Conservation (phyloP, 2,888 invertebrate genomes). For the Esperia sulphurella region DNA sequence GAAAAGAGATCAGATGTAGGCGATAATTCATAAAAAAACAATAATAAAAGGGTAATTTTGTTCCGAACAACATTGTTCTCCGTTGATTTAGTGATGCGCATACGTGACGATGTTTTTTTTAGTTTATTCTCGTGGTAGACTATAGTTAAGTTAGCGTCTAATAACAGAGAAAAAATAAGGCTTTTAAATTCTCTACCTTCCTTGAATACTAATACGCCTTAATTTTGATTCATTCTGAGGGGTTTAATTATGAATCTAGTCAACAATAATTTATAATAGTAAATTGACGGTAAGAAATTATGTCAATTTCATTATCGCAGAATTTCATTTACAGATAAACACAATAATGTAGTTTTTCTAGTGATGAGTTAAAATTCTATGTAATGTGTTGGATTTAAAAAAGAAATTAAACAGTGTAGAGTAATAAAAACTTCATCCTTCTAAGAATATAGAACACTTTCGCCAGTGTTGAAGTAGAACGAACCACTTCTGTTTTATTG, state of each 20-base stretch:
- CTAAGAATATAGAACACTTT: conserved; percentile 70
- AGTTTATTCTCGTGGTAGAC: background rate
- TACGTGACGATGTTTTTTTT: background rate
- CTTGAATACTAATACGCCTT: too few relatives aligned
- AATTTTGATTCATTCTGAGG: too few relatives aligned
- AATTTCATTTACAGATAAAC: too few relatives aligned
- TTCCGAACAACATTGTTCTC: conserved; percentile 49
- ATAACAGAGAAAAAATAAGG: background rate
- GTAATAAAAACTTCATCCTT: conserved; percentile 63
- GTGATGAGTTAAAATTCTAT: background rate
- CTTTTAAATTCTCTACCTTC: too few relatives aligned
- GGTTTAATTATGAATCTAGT: too few relatives aligned
- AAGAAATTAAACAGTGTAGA: conserved; percentile 55
- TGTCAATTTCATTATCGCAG: too few relatives aligned
- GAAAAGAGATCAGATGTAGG: conserved; percentile 58
- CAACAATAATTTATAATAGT: too few relatives aligned
- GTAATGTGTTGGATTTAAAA: conserved; percentile 37
- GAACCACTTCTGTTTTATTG: conserved; percentile 77
- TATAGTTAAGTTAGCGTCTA: background rate
- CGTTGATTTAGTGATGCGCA: conserved; percentile 43
- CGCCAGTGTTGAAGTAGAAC: conserved; percentile 62
- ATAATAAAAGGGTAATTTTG: conserved; percentile 59
- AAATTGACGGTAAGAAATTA: too few relatives aligned
- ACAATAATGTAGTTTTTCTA: too few relatives aligned
- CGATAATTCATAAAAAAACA: conserved; percentile 71